Base-by-base conservation (phyloP, 2,888 invertebrate genomes). In the Brassicogethes aeneus region DNA sequence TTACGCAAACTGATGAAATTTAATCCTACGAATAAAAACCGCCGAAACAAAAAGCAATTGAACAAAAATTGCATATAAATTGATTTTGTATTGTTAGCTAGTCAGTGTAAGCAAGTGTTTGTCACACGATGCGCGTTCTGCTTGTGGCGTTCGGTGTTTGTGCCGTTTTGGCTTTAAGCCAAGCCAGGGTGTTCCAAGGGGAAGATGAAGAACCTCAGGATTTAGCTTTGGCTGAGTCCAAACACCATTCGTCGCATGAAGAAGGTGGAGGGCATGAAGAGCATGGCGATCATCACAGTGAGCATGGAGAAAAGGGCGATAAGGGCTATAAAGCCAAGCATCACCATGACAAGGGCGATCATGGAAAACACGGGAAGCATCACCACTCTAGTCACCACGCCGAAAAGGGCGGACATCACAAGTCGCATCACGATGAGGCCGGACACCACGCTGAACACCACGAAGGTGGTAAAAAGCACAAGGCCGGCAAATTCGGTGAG, bases 331-430 rank as follows among this genome's bases (percentile, higher is more conserved):
- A 52, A 39, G 39, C 77, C 14, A 75, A 79, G 52, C 82, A 84
- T 57, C 82, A 85, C 56, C 83, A 83, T 69, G 82, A 85, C 49
- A 81, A 85, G 58, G 85, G 80, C 8, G 83, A 83, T 32, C 81
- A 84, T 56, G 84, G 84, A n/a, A 61, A 61, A 41, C 80, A 86
- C 56, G 85, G 80, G 23, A 82, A 84, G 55, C 81, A 85, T 53
- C 82, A 85, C 55, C 82, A 86, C 57, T 79, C 78, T 46, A 82
- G 83, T 7, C 80, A 85, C 58, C 81, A 84, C 64, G 78, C 76
- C 43, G 83, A 85, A 55, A 79, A 84, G 55, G 82, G 82, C 13
- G 85, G 84, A 0, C 84, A 85, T 64, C 82, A 87, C 64, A 85
- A 86, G 61, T 80, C 83, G 41, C 81, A 85, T 53, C 82, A 83